These are phyloP conservation scores for Liposcelis brunnea DNA, from an alignment of 2,888 invertebrate species.

Conservation along the genomic window DNA sequence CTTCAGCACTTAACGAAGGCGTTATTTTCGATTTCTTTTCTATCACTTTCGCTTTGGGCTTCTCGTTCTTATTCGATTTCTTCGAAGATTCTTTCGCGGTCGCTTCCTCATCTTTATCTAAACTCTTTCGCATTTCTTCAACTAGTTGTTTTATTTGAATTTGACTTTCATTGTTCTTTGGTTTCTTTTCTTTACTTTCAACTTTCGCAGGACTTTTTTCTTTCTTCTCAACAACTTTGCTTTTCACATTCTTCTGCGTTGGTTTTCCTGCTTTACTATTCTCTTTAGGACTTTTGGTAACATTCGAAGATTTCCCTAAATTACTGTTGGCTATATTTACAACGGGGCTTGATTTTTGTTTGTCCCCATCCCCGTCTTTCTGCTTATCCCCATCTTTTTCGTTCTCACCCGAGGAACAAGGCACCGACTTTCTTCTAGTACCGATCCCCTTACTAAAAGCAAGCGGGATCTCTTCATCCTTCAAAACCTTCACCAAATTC, in stretches of 20 bases:
- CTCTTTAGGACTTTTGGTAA: slow-evolving; percentile 7
- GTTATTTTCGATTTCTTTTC: slow-evolving; percentile 4
- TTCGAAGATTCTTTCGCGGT: too few relatives aligned
- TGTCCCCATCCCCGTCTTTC: not conserved
- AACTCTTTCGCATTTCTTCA: slow-evolving; percentile 9
- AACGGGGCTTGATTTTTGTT: not conserved
- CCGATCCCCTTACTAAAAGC: slow-evolving; percentile 3
- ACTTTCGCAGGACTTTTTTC: slow-evolving; percentile 11
- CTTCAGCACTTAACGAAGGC: not conserved
- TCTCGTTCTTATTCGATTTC: not conserved
- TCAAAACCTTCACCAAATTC: slow-evolving; percentile 2
- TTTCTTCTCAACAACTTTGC: slow-evolving; percentile 12
- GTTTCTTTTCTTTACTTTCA: slow-evolving; percentile 8
- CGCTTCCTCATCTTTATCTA: not conserved
- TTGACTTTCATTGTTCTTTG: slow-evolving; percentile 5
- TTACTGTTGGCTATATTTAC: not conserved
- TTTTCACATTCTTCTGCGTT: slow-evolving; percentile 10
- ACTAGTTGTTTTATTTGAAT: slow-evolving; percentile 9
- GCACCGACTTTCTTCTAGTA: slow-evolving; percentile 4
- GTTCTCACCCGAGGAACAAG: not conserved
- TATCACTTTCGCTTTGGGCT: not conserved
- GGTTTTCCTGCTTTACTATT: not conserved
- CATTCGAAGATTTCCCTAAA: not conserved
- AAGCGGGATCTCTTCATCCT: slow-evolving; percentile 1
- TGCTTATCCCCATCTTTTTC: too few relatives aligned